Conservation (phyloP, 2,797 vertebrate genomes). For the Leucoraja ocellata region DNA sequence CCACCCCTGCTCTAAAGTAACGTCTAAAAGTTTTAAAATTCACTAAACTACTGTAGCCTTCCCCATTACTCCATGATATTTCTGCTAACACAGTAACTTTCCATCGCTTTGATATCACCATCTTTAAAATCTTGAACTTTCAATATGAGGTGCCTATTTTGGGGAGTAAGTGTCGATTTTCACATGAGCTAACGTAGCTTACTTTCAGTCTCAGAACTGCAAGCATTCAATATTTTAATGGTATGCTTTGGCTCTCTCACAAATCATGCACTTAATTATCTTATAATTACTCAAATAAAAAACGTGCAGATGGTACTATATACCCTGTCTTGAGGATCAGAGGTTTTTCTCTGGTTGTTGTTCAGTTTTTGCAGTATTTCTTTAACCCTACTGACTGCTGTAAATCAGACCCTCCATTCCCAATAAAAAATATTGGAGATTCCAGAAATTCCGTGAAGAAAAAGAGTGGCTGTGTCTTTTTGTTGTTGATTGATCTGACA, state of each 20-base stretch:
- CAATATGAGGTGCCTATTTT: neutral
- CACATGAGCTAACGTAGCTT: slow-evolving; percentile 60
- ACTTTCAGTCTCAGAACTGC: slow-evolving; percentile 82
- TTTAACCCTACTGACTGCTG: slow-evolving; percentile 14
- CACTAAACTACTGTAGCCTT: neutral
- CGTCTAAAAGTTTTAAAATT: neutral
- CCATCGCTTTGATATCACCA: neutral
- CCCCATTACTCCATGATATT: neutral
- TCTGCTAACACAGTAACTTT: neutral
- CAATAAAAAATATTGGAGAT: slow-evolving; percentile 23
- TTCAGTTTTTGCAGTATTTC: slow-evolving; percentile 43
- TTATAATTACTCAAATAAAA: slow-evolving; percentile 86
- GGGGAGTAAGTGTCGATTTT: slow-evolving; percentile 43
- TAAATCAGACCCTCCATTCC: neutral
- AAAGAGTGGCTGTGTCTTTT: slow-evolving; percentile 33
- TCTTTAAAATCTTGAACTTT: neutral
- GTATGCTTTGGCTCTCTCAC: slow-evolving; percentile 87
- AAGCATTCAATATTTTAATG: slow-evolving; percentile 91
- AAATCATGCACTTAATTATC: slow-evolving; percentile 92
- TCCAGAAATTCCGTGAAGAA: slow-evolving; percentile 19
- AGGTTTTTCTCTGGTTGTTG: slow-evolving; percentile 49
- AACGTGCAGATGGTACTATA: slow-evolving; percentile 71
- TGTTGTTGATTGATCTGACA: slow-evolving; percentile 38
- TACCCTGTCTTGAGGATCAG: slow-evolving; percentile 61
- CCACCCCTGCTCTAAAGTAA: too few species aligned